Evolutionary conservation across 2,113 vertebrate genomes (phyloP), one percentile per base, ranked within the genome.

Genomic region (Penelope pileata): DNA sequence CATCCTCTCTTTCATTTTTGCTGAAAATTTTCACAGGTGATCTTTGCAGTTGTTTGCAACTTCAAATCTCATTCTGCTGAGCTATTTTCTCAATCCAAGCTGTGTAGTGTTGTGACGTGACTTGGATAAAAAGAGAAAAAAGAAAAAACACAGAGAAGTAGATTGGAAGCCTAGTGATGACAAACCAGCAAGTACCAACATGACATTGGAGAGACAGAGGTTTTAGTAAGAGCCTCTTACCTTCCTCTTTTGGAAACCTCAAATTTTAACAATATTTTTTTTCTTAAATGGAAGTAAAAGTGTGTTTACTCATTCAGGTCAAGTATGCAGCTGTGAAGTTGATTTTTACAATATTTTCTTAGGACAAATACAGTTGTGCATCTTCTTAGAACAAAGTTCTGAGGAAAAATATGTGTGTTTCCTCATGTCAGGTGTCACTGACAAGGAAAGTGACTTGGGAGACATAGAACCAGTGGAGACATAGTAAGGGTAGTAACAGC

Each of bases 41-140:
- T 54, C 7, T 76, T 66, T 47, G 22, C n/a, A 38, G 58, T 17
- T 53, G 27, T 51, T 66, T 60, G 26, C 18, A 72, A 60, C 11
- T 86, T 22, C 51, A 48, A 8, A 40, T 72, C 22, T 72, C 51
- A 42, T 66, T 50, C 30, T 76, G 17, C 5, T 72, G 17, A 7
- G n/a, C 16, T 47, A 1, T 70, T 76, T 72, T 40, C 22, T 54
- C 36, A 45, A 4, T 21, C 21, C 30, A 22, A 88, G 16, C 13
- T 58, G 17, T 40, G 16, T 0, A 0, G n/a, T 40, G 45, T 2
- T 1, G 38, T 0, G 0, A 38, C 34, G 45, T 2, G 1, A n/a
- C 38, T 58, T 72, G 5, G 45, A 50, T 63, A 10, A 36, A 38
- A 27, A 29, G 8, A 51, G 12, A 9, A 29, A 30, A 2, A 38